These are phyloP conservation scores for Dysmachus trigonus DNA, from an alignment of 2,888 invertebrate genomes.

Conservation along the genomic window DNA sequence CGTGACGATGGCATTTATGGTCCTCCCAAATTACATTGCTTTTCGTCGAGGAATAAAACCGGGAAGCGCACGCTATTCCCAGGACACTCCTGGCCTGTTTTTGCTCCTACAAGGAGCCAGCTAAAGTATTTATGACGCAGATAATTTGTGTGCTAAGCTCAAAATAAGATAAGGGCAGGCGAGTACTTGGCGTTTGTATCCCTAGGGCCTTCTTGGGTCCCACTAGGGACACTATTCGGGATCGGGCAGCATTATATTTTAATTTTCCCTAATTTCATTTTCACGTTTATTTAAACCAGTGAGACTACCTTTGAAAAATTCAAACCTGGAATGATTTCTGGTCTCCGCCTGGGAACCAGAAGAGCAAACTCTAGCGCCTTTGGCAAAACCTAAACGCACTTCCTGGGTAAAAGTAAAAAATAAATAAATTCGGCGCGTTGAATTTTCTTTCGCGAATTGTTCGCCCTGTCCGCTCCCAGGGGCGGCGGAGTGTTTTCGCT, in stretches of 20 bases:
- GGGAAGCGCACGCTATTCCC: neutral
- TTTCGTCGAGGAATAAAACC: neutral
- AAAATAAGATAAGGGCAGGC: neutral
- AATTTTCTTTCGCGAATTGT: neutral
- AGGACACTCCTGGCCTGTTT: neutral
- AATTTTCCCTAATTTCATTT: neutral
- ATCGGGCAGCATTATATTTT: neutral
- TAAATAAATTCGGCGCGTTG: neutral
- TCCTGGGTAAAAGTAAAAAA: neutral
- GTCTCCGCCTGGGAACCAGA: neutral
- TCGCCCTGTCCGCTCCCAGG: neutral
- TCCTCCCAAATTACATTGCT: neutral
- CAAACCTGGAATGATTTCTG: neutral
- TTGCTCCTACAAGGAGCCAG: neutral
- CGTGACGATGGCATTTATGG: neutral
- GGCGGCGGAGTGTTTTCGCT: neutral
- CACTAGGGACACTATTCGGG: neutral
- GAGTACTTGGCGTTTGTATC: neutral
- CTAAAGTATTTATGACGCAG: conserved; percentile 1
- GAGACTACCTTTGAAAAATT: neutral
- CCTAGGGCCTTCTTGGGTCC: neutral
- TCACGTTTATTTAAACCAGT: neutral
- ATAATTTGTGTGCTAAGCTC: neutral
- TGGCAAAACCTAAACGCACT: neutral
- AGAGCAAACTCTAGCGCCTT: neutral